Evolutionary conservation across 1,140 invertebrate species (phyloP).

Genomic region (Euglossa dilemma): DNA sequence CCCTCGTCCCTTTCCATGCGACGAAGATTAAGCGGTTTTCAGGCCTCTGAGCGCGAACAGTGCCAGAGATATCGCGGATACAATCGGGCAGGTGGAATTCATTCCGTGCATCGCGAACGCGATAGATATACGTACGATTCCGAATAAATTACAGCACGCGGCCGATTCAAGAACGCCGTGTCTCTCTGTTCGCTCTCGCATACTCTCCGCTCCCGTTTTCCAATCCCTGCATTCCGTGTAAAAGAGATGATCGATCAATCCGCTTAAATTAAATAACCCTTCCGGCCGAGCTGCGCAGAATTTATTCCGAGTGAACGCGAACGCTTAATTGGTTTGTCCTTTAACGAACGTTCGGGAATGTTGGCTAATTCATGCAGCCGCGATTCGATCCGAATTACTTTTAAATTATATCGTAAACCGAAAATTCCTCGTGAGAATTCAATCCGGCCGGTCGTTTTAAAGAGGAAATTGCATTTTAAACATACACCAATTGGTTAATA

Average conservation of each 20-base stretch:
- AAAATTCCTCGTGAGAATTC: too few relatives aligned
- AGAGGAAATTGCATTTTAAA: background rate
- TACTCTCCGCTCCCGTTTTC: background rate
- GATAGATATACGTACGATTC: constrained; percentile 6
- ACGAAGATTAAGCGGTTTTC: constrained; percentile 68
- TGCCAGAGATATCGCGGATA: constrained; percentile 53
- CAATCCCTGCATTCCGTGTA: too few relatives aligned
- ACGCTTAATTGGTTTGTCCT: background rate
- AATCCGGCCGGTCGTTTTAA: background rate
- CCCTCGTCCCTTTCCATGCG: constrained; percentile 24
- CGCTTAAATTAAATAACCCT: constrained; percentile 1
- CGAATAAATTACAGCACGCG: constrained; percentile 45
- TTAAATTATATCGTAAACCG: background rate
- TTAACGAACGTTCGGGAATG: background rate
- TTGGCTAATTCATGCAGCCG: background rate
- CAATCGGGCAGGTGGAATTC: constrained; percentile 59
- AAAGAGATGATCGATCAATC: background rate
- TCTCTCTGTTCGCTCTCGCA: too few relatives aligned
- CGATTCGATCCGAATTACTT: background rate
- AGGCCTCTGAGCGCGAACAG: constrained; percentile 43
- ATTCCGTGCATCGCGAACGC: constrained; percentile 34
- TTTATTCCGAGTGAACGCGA: background rate
- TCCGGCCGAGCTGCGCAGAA: too few relatives aligned
- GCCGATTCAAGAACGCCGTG: background rate
- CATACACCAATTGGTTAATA: too few relatives aligned